Conservation (phyloP, 2,797 vertebrate genomes). For the Danio choprae region DNA sequence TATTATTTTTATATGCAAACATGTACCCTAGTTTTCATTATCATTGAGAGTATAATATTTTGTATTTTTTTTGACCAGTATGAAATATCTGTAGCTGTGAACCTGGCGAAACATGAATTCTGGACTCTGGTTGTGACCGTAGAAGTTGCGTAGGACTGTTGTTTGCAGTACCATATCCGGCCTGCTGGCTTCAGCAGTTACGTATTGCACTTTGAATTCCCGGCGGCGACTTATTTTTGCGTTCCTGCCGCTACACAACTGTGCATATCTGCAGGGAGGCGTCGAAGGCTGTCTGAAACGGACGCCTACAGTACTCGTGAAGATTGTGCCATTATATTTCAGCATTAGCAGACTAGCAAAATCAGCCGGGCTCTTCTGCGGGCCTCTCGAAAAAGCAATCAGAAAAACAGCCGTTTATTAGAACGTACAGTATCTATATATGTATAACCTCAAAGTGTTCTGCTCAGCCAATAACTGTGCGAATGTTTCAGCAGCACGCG, state of each 20-base stretch:
- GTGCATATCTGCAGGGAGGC: conserved; percentile 34
- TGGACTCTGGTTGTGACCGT: conserved; percentile 30
- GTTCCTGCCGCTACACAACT: conserved; percentile 42
- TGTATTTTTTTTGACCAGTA: neutral
- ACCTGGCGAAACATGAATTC: conserved; percentile 5
- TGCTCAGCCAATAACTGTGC: conserved; percentile 42
- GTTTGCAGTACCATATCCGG: conserved; percentile 23
- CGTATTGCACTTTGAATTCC: conserved; percentile 42
- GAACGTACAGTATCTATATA: conserved; percentile 18
- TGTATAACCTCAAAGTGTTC: conserved; percentile 54
- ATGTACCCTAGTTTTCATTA: neutral
- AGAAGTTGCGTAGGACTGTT: conserved; percentile 3
- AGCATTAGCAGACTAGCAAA: conserved; percentile 46
- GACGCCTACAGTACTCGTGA: conserved; percentile 22
- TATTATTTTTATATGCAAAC: neutral
- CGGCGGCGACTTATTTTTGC: neutral
- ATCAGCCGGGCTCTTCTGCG: conserved; percentile 40
- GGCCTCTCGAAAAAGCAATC: conserved; percentile 60
- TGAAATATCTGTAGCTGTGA: neutral
- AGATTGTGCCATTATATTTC: conserved; percentile 54
- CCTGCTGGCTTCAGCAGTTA: conserved; percentile 42
- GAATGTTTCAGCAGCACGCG: conserved; percentile 29
- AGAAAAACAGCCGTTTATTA: conserved; percentile 53
- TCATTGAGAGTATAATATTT: neutral
- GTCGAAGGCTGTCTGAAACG: conserved; percentile 5